Evolutionary conservation across 2,113 vertebrate species (phyloP).

Genomic region (Procapra przewalskii): DNA sequence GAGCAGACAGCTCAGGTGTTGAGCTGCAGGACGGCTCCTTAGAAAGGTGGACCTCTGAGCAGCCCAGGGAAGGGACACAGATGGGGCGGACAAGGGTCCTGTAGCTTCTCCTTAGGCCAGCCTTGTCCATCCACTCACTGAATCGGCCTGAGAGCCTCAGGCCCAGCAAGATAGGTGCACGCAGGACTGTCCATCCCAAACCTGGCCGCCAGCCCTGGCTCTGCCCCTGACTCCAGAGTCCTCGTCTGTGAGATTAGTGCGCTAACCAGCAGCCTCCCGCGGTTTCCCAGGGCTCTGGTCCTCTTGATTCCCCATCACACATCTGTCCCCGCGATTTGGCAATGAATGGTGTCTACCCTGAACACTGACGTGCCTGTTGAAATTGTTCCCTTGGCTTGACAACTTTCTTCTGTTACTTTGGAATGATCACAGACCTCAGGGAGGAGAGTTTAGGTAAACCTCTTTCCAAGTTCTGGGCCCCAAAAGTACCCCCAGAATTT

Average conservation of each 20-base stretch:
- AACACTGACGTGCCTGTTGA: neutral
- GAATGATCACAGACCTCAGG: neutral
- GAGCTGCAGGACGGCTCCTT: neutral
- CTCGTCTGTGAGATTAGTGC: accelerated
- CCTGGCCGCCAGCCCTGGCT: neutral
- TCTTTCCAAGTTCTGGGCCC: neutral
- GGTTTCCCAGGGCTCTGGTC: too few species aligned
- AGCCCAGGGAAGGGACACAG: neutral
- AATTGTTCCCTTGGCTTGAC: neutral
- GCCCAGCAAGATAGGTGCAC: accelerated
- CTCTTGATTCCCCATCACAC: neutral
- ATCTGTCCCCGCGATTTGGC: accelerated
- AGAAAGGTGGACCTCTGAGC: neutral
- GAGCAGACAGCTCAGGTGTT: neutral
- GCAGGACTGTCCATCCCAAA: neutral
- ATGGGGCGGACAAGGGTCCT: accelerated
- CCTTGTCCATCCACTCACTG: too few species aligned
- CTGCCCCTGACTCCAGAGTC: neutral
- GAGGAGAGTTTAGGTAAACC: neutral
- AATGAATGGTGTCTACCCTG: neutral
- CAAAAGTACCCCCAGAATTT: neutral
- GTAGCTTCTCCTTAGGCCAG: neutral
- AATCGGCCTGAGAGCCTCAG: neutral
- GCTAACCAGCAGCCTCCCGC: neutral
- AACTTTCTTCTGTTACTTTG: neutral